phyloP scores from a whole-genome alignment of 2,888 invertebrate species.

The Pollenia labialis region DNA sequence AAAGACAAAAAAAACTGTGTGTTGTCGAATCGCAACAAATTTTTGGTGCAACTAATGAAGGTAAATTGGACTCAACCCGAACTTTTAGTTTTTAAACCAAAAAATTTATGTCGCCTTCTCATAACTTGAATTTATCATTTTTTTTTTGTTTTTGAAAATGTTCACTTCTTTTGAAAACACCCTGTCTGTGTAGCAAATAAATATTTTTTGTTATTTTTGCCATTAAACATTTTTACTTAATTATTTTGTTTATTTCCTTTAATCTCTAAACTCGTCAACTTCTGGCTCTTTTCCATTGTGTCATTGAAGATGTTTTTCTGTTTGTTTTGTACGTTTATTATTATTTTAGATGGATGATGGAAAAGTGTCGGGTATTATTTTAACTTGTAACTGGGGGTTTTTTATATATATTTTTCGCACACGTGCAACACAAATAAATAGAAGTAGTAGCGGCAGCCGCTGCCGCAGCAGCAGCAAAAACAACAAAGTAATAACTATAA shows the following conservation, averaged over 20 bases:
- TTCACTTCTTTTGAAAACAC: conserved; percentile 1
- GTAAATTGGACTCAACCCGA: too few relatives aligned
- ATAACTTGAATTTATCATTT: too few relatives aligned
- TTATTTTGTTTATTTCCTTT: conserved; percentile 68
- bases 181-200: conserved; percentile 4
- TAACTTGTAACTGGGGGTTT: conserved; percentile 40
- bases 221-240: conserved; percentile 45
- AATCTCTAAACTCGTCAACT: conserved; percentile 53
- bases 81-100: too few relatives aligned
- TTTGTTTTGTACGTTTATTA: conserved; percentile 7
- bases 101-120: too few relatives aligned
- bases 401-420: conserved; percentile 57
- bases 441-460: conserved; percentile 7
- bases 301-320: conserved; percentile 38
- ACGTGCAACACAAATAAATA: conserved; percentile 70
- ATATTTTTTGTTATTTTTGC: conserved; percentile 26
- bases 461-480: conserved; percentile 24
- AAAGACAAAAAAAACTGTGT: too few relatives aligned
- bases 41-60: too few relatives aligned
- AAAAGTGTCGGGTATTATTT: conserved; percentile 60
- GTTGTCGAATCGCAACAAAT: too few relatives aligned
- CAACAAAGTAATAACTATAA: conserved; percentile 63
- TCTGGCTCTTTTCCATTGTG: conserved; percentile 51
- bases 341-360: conserved; percentile 38
- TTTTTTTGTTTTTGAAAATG: neutral